Percentiles rank a stretch among this genome's conserved stretches.
Conservation (phyloP, 2,797 vertebrate genomes). For the Pelobates cultripes region DNA sequence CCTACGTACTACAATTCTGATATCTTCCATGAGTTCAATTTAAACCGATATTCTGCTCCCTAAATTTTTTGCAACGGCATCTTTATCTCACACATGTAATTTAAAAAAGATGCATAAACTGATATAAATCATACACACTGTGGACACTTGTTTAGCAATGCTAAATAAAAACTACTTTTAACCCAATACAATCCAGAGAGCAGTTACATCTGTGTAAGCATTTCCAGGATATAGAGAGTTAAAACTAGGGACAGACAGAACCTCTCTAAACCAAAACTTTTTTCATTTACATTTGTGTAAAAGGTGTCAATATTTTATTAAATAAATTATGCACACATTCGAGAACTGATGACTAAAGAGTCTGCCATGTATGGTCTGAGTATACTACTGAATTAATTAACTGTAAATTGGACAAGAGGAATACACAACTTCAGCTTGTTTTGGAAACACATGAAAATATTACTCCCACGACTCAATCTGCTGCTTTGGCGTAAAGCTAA, state of each 20-base stretch:
- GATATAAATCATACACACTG: neutral
- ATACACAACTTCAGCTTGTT: constrained; percentile 25
- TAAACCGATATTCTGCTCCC: neutral
- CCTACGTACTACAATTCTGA: constrained; percentile 47
- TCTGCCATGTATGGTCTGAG: constrained; percentile 2
- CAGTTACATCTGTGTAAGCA: neutral
- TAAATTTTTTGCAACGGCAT: neutral
- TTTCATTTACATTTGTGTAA: neutral
- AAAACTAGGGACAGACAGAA: neutral
- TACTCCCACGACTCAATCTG: constrained; percentile 53
- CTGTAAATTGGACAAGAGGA: neutral
- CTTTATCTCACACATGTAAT: neutral
- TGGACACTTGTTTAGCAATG: neutral
- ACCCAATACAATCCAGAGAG: neutral
- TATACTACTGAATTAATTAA: constrained; percentile 1
- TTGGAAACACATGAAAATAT: constrained; percentile 50
- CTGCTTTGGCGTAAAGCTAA: constrained; percentile 14
- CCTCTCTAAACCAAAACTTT: neutral
- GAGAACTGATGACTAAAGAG: neutral
- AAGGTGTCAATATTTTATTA: neutral
- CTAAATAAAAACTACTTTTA: neutral
- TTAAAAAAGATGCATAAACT: neutral
- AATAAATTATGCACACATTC: neutral
- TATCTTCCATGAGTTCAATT: constrained; percentile 28
- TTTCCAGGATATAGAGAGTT: neutral